phyloP scores from a whole-genome alignment of 2,888 invertebrate species.

The Nemurella pictetii region DNA sequence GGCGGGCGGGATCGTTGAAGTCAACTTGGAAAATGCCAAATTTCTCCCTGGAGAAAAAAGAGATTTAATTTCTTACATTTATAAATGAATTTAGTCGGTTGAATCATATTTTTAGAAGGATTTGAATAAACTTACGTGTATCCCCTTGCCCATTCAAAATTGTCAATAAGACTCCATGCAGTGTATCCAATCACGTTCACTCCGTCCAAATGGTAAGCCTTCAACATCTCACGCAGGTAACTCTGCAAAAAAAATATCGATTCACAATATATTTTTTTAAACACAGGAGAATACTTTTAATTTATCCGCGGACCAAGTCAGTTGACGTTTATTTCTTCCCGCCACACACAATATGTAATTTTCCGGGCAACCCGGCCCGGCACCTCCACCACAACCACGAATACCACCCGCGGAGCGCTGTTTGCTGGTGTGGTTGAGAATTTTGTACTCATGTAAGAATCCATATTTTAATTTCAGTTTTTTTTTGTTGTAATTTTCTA shows the following conservation, averaged over 20 bases:
- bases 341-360: no score
- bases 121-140: conserved; percentile 46
- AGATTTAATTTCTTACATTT: not conserved
- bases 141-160: conserved; percentile 52
- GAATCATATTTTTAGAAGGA: not conserved
- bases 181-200: conserved; percentile 49
- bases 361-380: no score
- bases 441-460: no score
- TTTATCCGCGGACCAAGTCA: no score
- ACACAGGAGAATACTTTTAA: no score
- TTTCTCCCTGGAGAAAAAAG: conserved; percentile 45
- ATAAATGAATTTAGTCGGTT: not conserved
- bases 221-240: conserved; percentile 39
- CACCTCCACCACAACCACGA: no score
- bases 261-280: no score
- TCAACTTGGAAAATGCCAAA: conserved; percentile 5
- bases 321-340: no score
- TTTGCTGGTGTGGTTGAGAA: no score
- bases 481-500: no score
- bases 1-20: conserved; percentile 4
- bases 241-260: conserved; percentile 32
- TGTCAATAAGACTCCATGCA: conserved; percentile 53
- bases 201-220: conserved; percentile 35
- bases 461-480: no score
- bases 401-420: no score